Conservation (phyloP, 2,113 vertebrate genomes). For the Psittacara wagleri region DNA sequence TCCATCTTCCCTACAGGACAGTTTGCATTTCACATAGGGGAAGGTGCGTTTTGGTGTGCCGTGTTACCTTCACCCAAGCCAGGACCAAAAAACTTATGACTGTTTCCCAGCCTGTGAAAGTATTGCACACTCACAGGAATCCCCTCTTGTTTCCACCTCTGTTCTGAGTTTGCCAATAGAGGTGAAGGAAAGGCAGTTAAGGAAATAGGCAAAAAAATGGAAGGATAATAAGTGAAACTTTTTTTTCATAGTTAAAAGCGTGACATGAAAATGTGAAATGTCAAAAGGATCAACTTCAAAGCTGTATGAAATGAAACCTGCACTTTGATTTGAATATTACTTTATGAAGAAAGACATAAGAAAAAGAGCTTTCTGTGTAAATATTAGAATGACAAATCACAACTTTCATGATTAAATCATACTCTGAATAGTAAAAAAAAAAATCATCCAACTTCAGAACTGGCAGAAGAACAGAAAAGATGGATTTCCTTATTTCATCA, state of each 20-base stretch:
- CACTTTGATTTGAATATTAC: slow-evolving; percentile 47
- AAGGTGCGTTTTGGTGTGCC: accelerated
- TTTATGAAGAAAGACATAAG: slow-evolving; percentile 1
- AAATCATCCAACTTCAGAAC: accelerated
- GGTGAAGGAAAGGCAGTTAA: not conserved
- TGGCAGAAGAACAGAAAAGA: not conserved
- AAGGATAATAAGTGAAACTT: not conserved
- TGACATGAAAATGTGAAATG: slow-evolving; percentile 49
- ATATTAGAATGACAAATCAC: slow-evolving; percentile 61
- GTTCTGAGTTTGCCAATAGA: not conserved
- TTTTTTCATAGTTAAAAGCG: not conserved
- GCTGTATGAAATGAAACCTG: slow-evolving; percentile 28
- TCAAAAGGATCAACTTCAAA: slow-evolving; percentile 65
- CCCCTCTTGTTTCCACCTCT: not conserved
- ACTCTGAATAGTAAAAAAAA: not conserved
- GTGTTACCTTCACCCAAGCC: accelerated
- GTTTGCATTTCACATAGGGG: accelerated
- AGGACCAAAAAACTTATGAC: accelerated
- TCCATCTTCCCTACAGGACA: accelerated
- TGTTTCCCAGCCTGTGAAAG: not conserved
- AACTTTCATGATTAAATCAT: slow-evolving; percentile 45
- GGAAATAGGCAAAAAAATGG: not conserved
- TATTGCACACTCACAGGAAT: accelerated
- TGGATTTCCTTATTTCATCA: not conserved
- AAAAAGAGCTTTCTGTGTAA: slow-evolving; percentile 45